Evolutionary conservation across 2,113 vertebrate genomes (phyloP).

Genomic region (Vireo altiloquus): DNA sequence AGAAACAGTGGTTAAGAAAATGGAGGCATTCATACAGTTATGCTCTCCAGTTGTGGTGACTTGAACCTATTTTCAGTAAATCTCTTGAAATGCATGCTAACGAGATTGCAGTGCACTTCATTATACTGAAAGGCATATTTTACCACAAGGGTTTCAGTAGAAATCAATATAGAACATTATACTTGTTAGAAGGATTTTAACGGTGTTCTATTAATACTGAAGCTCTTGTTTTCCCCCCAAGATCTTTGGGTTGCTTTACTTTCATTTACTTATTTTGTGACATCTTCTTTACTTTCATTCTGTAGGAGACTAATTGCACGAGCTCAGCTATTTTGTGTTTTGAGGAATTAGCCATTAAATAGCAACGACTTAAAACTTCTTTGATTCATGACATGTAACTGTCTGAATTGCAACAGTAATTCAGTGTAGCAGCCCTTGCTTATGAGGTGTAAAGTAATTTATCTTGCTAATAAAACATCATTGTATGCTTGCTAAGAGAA

Average conservation of each 20-base stretch:
- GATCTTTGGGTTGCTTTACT: background rate
- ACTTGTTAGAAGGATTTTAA: background rate
- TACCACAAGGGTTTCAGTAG: background rate
- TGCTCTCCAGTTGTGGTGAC: background rate
- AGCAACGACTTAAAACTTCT: background rate
- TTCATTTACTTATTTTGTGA: background rate
- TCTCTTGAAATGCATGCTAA: background rate
- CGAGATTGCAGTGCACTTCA: background rate
- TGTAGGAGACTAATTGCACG: background rate
- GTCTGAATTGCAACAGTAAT: conserved; percentile 1
- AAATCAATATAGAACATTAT: background rate
- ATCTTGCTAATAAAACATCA: conserved; percentile 6
- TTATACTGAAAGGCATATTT: background rate
- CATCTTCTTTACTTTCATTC: background rate
- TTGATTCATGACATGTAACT: conserved; percentile 33
- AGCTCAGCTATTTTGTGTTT: conserved; percentile 7
- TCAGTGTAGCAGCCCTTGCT: background rate
- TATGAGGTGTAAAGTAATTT: conserved; percentile 26
- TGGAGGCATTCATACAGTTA: background rate
- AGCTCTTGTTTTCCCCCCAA: background rate
- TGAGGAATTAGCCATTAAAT: conserved; percentile 45
- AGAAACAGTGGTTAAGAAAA: background rate
- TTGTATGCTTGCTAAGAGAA: background rate
- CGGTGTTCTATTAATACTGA: background rate
- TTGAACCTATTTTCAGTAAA: background rate